Evolutionary conservation across 2,797 vertebrate genomes (phyloP), one percentile per base, ranked within the genome.

Genomic region (Chelon labrosus): DNA sequence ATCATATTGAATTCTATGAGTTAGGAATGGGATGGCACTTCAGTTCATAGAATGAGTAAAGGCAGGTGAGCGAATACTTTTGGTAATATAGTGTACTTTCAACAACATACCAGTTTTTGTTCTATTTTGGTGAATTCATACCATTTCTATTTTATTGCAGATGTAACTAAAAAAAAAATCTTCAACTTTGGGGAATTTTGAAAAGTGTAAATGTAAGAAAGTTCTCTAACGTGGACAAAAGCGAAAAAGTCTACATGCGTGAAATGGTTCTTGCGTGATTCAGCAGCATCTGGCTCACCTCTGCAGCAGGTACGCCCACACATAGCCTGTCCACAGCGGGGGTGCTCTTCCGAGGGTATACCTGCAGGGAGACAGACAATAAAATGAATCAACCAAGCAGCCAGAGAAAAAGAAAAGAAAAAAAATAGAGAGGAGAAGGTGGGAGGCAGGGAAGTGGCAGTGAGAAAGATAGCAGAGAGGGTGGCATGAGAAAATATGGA

Each of bases 261-360:
- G 64, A 75, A 77, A 73, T 75, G 55, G 63, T 70, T 27, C 65
- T 25, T 16, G 70, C 65, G 75, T 53, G 65, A 84, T 70, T 44
- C 38, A 46, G 67, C 20, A 67, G 87, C 72, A 65, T 85, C 70
- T 69, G 63, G 50, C 87, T 95, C 94, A 98, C 97, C 96, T 98
- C 97, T 55, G 96, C 96, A 7, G 96, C 96, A 70, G 96, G 97
- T 64, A 94, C 83, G 50, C 98, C 98, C 86, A 99, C 94, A 77
- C 96, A 98, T 83, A 99, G 94, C 85, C 96, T 95, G 88, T 99
- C 96, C 85, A 99, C 98, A 13, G 98, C 98, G 58, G 97, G 97
- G 82, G 95, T 93, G 83, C 93, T 94, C 91, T 98, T 99, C 91
- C 94, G 94, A 80, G 95, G 92, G 78, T 99, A 99, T 56, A 98